Evolutionary conservation across 2,797 vertebrate genomes (phyloP).

Genomic region (Darevskia mixta): DNA sequence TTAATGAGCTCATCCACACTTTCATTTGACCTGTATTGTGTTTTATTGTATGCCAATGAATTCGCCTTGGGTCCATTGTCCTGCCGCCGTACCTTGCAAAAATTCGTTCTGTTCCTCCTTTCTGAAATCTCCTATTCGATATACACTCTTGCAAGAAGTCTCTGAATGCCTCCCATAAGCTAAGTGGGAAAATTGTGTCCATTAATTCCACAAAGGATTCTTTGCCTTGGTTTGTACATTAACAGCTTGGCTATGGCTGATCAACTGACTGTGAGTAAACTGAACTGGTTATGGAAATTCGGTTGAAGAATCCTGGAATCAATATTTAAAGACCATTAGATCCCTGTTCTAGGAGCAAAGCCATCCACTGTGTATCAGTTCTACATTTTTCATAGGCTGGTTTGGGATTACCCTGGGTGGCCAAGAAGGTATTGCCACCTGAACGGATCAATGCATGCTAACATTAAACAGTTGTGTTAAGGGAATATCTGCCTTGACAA

Average conservation of each 20-base stretch:
- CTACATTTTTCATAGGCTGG: constrained; percentile 70
- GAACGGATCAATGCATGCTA: background rate
- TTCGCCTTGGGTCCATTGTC: too few species aligned
- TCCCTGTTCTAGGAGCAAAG: constrained; percentile 55
- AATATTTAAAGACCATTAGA: constrained; percentile 48
- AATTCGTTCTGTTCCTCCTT: background rate
- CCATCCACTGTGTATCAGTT: constrained; percentile 38
- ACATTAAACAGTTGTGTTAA: accelerated
- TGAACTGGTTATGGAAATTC: accelerated
- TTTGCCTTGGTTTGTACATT: background rate
- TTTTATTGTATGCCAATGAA: too few species aligned
- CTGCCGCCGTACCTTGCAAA: too few species aligned
- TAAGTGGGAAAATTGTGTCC: background rate
- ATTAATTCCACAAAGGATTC: background rate
- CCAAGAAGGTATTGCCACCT: background rate
- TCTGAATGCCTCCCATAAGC: background rate
- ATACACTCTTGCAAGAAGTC: background rate
- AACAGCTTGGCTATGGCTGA: background rate
- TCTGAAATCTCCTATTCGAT: background rate
- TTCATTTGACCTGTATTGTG: too few species aligned
- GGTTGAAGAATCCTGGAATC: background rate
- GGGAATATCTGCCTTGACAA: constrained; percentile 8
- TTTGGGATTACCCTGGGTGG: constrained; percentile 50
- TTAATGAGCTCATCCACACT: too few species aligned
- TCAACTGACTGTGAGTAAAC: background rate